Evolutionary conservation across 2,113 vertebrate genomes (phyloP).

Genomic region (Aramus guarauna): DNA sequence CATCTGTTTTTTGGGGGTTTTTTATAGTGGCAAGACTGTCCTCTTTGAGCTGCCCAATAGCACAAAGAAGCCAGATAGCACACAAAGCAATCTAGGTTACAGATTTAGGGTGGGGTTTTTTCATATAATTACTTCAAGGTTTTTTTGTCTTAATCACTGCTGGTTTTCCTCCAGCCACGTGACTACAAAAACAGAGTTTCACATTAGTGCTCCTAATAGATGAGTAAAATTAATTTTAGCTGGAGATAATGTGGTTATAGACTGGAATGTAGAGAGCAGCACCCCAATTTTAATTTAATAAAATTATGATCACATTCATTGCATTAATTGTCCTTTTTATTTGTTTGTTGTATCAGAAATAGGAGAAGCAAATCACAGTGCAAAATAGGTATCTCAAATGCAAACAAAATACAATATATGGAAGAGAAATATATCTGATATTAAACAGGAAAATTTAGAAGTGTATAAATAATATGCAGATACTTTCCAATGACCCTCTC

Average conservation of each 20-base stretch:
- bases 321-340: not conserved
- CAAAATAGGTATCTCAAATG: not conserved
- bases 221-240: not conserved
- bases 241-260: not conserved
- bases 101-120: not conserved
- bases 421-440: not conserved
- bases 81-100: not conserved
- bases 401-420: not conserved
- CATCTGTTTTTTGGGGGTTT: not conserved
- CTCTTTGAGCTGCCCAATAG: not conserved
- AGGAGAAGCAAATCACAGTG: not conserved
- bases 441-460: not conserved
- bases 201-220: not conserved
- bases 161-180: not conserved
- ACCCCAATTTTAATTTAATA: not conserved
- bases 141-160: not conserved
- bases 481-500: not conserved
- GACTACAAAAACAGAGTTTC: not conserved
- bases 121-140: not conserved
- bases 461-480: not conserved
- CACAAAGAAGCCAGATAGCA: not conserved
- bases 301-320: not conserved
- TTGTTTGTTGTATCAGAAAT: not conserved
- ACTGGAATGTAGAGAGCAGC: not conserved
- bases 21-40: not conserved